Evolutionary conservation across 2,797 vertebrate genomes (phyloP).

Genomic region (Malurus leucopterus): DNA sequence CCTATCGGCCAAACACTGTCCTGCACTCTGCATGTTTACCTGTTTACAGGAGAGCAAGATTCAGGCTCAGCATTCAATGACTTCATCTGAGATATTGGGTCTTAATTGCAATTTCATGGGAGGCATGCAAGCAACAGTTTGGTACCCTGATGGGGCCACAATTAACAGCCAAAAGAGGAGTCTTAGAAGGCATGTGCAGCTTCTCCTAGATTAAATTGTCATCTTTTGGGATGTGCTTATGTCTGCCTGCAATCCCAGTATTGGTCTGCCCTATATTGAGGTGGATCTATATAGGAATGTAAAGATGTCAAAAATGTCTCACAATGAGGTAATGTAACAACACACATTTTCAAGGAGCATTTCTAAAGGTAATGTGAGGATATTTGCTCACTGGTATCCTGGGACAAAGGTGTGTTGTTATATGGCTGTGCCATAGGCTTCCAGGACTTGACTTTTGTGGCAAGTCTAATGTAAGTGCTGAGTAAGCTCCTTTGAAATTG

Average conservation of each 20-base stretch:
- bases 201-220: not conserved
- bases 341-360: not conserved
- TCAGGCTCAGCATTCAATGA: not conserved
- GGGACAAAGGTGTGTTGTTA: not conserved
- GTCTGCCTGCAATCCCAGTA: not conserved
- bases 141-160: not conserved
- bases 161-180: not conserved
- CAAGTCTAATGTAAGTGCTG: not conserved
- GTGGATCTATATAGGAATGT: not conserved
- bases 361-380: not conserved
- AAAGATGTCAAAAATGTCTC: not conserved
- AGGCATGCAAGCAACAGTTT: not conserved
- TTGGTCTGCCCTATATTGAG: not conserved
- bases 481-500: not conserved
- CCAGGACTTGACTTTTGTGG: not conserved
- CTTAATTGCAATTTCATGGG: not conserved
- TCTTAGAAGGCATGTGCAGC: not conserved
- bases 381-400: not conserved
- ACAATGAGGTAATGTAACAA: not conserved
- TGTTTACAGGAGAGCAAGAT: not conserved
- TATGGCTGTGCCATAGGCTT: not conserved
- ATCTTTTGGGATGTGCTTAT: not conserved
- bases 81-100: not conserved
- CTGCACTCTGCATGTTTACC: fast-evolving
- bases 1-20: not conserved